Base-by-base conservation (phyloP, 2,113 vertebrate species). In the Entomyzon cyanotis region DNA sequence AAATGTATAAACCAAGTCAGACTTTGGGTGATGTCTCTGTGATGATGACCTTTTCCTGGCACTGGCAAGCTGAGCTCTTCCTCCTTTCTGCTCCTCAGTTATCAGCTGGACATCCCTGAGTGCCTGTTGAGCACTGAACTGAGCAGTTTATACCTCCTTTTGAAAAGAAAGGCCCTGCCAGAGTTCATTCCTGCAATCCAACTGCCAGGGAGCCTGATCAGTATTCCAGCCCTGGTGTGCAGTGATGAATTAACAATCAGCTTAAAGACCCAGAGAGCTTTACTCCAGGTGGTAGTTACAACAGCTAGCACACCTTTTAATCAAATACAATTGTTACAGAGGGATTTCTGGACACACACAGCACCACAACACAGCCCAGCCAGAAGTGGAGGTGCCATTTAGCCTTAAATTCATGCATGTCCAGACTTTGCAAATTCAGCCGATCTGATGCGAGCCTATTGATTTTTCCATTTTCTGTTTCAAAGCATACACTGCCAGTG, bases 391-490 rank as follows among this genome's bases (percentile, higher is more conserved):
- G 39, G 60, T 80, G 52, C 65, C 39, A 20, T 53, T 91, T 84
- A 87, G 47, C 15, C 80, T 87, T 30, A 94, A 85, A 94, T 86
- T 84, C 93, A 71, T 94, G 68, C 49, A 58, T 21, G 65, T 46
- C 30, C 82, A 87, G 52, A 64, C 55, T 94, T 94, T 50, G 65
- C 73, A 78, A 90, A 68, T 93, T 91, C 73, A 94, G 62, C 56
- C 88, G 68, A 77, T 84, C 81, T 82, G 88, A 76, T 89, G 84
- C 76, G 44, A 94, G 65, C 20, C 31, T 30, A 89, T 84, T 44
- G 94, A 97, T 96, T 97, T 96, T 89, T 67, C 56, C 47, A 89
- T 96, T 96, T 93, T 90, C 91, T 95, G 20, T 85, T 93, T 89
- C 90, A 65, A 80, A 90, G 92, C 63, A 58, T 83, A 63, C 39